Conservation (phyloP, 2,888 invertebrate genomes). For the Ennomos fuscantarius region DNA sequence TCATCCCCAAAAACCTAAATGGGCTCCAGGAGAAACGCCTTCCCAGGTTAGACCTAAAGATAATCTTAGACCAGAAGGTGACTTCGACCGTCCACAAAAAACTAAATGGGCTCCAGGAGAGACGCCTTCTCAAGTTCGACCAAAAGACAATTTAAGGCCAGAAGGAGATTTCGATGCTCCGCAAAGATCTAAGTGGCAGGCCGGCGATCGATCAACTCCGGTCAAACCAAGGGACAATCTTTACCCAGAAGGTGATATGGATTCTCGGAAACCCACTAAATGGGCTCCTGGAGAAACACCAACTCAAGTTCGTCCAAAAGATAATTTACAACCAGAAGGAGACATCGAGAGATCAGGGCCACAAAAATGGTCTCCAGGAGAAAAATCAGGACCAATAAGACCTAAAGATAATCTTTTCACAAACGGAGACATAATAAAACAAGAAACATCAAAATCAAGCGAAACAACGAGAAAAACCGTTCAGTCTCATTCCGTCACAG, state of each 20-base stretch:
- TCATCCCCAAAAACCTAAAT: conserved; percentile 69
- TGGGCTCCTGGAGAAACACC: conserved; percentile 69
- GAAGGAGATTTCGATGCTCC: conserved; percentile 80
- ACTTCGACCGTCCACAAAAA: conserved; percentile 72
- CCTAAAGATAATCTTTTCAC: conserved; percentile 82
- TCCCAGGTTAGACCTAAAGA: conserved; percentile 69
- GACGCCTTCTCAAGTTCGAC: conserved; percentile 60
- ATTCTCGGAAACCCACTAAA: conserved; percentile 64
- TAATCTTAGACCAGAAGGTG: conserved; percentile 82
- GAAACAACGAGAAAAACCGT: conserved; percentile 48
- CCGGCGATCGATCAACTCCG: conserved; percentile 76
- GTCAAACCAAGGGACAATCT: conserved; percentile 76
- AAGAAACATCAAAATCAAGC: conserved; percentile 20
- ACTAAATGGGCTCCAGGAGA: conserved; percentile 47
- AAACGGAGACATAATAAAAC: conserved; percentile 71
- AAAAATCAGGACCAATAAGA: conserved; percentile 65
- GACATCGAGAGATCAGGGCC: conserved; percentile 77
- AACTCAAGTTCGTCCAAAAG: conserved; percentile 74
- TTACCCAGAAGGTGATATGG: conserved; percentile 82
- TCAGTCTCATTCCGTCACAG: conserved; percentile 47
- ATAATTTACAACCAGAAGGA: conserved; percentile 84
- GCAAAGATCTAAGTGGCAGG: conserved; percentile 56
- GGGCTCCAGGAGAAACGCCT: conserved; percentile 77
- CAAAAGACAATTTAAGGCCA: conserved; percentile 79
- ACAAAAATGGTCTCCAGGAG: conserved; percentile 57